These are phyloP conservation scores for Tinamus major DNA, from an alignment of 2,797 vertebrate genomes.

Conservation along the genomic window DNA sequence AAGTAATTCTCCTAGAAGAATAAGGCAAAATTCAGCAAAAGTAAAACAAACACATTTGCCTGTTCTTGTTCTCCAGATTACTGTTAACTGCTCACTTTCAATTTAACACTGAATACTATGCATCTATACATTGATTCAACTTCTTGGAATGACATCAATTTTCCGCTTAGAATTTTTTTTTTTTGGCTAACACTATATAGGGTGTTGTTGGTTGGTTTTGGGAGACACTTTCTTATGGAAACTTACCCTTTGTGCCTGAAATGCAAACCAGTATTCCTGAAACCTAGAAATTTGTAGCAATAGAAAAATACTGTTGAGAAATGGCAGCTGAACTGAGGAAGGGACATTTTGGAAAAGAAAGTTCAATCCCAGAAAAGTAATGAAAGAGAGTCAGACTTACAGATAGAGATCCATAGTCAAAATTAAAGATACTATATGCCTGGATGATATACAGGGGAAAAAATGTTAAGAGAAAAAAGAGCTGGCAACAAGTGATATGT, in stretches of 20 bases:
- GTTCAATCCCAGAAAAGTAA: neutral
- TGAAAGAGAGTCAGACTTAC: neutral
- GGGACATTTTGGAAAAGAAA: neutral
- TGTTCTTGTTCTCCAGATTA: slow-evolving; percentile 32
- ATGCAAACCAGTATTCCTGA: neutral
- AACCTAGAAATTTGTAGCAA: neutral
- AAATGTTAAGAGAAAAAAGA: neutral
- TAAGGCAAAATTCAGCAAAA: neutral
- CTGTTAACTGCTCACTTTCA: slow-evolving; percentile 50
- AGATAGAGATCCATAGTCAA: slow-evolving; percentile 3
- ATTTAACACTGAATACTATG: neutral
- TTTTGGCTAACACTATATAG: neutral
- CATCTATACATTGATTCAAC: neutral
- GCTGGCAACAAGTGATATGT: neutral
- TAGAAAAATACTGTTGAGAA: neutral
- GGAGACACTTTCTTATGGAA: neutral
- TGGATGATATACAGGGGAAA: neutral
- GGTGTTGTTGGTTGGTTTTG: neutral
- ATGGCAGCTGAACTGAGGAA: neutral
- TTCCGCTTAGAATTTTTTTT: slow-evolving; percentile 32
- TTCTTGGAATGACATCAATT: slow-evolving; percentile 50
- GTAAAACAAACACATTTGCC: neutral
- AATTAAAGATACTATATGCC: neutral
- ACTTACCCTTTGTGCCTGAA: neutral
- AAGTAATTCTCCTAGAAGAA: neutral